A percentile compares a stretch with the other conserved stretches of the same genome.
phyloP scores from a whole-genome alignment of 1,140 invertebrate species.

The Ceratoteleas bidentatus region DNA sequence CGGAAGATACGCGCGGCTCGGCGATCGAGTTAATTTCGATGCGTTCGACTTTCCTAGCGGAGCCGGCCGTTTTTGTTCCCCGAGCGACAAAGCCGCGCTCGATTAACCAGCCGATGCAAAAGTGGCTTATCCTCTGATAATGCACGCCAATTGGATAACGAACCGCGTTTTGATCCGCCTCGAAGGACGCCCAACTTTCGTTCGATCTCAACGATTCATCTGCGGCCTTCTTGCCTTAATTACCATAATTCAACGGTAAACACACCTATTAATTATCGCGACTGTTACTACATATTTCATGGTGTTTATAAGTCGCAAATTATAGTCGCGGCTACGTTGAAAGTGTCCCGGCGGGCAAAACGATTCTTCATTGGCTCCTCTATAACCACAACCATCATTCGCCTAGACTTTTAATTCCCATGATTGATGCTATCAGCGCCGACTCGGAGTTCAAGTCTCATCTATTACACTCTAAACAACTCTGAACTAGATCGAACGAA shows the following conservation, averaged over 20 bases:
- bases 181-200: no score
- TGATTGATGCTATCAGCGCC: slow-evolving; percentile 10
- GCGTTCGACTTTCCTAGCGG: slow-evolving; percentile 55
- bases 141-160: no score
- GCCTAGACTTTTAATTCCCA: background rate
- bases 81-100: no score
- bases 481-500: no score
- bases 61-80: no score
- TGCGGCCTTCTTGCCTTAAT: slow-evolving; percentile 18
- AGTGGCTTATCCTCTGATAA: no score
- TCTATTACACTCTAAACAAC: no score
- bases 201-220: slow-evolving; percentile 29
- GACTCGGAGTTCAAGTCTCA: background rate
- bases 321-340: slow-evolving; percentile 29
- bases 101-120: no score
- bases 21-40: slow-evolving; percentile 53
- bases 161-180: no score
- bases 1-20: slow-evolving; percentile 45
- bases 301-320: slow-evolving; percentile 42
- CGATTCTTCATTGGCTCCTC: slow-evolving; percentile 31
- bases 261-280: slow-evolving; percentile 43
- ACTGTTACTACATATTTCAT: slow-evolving; percentile 34
- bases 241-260: slow-evolving; percentile 39
- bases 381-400: slow-evolving; percentile 20
- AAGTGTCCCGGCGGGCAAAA: slow-evolving; percentile 54